phyloP scores from a whole-genome alignment of 2,797 vertebrate species.

The Orientallactaga sibirica region DNA sequence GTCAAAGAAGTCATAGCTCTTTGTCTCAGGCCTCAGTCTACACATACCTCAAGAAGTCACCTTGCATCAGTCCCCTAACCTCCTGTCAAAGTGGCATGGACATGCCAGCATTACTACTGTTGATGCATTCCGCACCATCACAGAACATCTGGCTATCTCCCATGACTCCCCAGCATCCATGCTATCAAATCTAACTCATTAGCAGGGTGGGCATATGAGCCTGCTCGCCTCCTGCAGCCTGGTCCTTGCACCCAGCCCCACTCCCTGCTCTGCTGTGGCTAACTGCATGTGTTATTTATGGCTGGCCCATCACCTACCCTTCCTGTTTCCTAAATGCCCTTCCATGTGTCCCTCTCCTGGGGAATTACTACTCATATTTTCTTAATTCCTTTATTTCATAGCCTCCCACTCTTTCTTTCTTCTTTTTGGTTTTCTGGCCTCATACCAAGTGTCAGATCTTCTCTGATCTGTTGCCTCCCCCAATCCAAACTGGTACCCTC shows the following conservation, averaged over 20 bases:
- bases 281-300: background rate
- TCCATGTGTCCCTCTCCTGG: background rate
- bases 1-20: background rate
- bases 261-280: background rate
- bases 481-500: background rate
- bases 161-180: background rate
- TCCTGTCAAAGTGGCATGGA: background rate
- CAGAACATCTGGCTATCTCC: background rate
- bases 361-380: background rate
- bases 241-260: background rate
- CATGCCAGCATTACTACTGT: background rate
- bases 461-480: background rate
- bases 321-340: background rate
- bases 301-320: background rate
- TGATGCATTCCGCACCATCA: background rate
- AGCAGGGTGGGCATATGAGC: background rate
- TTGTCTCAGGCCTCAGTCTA: background rate
- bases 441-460: background rate
- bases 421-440: slow-evolving; percentile 12
- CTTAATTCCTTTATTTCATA: background rate
- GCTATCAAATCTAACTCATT: background rate
- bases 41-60: background rate
- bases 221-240: background rate
- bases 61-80: background rate
- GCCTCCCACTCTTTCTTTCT: background rate